A percentile compares a stretch with the other conserved stretches of the same genome.
Evolutionary conservation across 1,140 invertebrate genomes (phyloP).

Genomic region (Rhagoletis pomonella): DNA sequence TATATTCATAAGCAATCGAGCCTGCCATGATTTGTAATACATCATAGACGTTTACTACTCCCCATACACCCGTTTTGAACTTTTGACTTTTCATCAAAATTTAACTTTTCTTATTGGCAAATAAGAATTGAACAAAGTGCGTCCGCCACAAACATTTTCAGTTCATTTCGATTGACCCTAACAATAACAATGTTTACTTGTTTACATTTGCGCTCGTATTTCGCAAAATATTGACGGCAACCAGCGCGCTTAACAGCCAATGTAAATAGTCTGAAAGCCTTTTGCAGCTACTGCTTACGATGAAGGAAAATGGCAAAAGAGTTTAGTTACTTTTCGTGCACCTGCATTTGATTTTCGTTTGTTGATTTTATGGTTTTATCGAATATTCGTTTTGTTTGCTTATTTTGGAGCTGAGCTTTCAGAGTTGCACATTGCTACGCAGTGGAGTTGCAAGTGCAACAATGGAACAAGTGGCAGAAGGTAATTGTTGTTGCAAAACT

Average conservation of each 20-base stretch:
- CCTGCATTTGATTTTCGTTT: conserved; percentile 10
- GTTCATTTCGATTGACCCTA: too few relatives aligned
- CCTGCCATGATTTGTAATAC: too few relatives aligned
- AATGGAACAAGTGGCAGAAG: neutral
- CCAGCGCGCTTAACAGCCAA: neutral
- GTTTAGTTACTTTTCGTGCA: neutral
- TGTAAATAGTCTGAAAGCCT: neutral
- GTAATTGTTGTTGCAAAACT: neutral
- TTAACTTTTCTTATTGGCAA: too few relatives aligned
- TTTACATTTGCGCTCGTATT: neutral
- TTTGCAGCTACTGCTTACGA: neutral
- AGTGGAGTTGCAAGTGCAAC: neutral
- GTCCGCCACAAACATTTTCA: too few relatives aligned
- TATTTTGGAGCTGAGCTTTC: neutral
- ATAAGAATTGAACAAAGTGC: too few relatives aligned
- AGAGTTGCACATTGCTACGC: neutral
- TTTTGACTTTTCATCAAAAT: too few relatives aligned
- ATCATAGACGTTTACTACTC: too few relatives aligned
- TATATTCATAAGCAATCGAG: too few relatives aligned
- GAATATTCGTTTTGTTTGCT: neutral
- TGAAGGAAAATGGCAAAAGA: neutral
- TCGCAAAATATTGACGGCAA: neutral
- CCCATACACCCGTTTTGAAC: too few relatives aligned
- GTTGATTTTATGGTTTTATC: neutral
- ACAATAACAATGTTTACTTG: neutral